A percentile compares a stretch with the other conserved stretches of the same genome.
Evolutionary conservation across 1,140 invertebrate species (phyloP).

Genomic region (Pseudomyrmex concolor): DNA sequence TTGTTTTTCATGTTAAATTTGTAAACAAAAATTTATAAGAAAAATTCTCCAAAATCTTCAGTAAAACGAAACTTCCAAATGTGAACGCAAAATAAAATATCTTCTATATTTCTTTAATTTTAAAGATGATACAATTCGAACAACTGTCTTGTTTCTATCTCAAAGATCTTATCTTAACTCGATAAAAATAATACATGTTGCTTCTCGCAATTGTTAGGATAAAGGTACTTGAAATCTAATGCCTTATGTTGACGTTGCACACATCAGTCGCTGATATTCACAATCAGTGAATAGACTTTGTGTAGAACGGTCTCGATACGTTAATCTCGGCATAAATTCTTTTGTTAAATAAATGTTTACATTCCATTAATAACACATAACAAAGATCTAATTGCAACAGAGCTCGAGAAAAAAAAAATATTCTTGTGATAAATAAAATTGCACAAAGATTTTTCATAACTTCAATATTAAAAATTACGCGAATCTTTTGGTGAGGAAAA

Average conservation of each 20-base stretch:
- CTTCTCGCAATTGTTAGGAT: conserved; percentile 3
- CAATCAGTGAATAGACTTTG: conserved; percentile 13
- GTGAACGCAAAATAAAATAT: background rate
- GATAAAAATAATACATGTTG: background rate
- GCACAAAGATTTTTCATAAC: no score
- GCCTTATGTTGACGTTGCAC: no score
- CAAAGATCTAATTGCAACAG: background rate
- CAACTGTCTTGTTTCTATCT: background rate
- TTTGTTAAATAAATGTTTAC: no score
- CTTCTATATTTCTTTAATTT: background rate
- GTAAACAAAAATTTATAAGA: background rate
- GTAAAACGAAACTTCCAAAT: no score
- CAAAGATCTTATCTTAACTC: conserved; percentile 32
- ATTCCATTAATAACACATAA: no score
- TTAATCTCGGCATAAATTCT: background rate
- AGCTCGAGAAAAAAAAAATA: no score
- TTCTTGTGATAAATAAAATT: no score
- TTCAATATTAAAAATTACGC: no score
- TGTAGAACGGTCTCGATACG: background rate
- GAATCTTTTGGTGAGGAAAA: no score
- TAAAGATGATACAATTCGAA: background rate
- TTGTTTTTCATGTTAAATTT: background rate
- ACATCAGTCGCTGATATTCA: background rate
- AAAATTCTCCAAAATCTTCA: background rate
- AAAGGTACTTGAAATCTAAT: conserved; percentile 15